Percentiles rank a stretch among this genome's conserved stretches.
Conservation (phyloP, 2,113 vertebrate genomes). For the Furnarius figulus region DNA sequence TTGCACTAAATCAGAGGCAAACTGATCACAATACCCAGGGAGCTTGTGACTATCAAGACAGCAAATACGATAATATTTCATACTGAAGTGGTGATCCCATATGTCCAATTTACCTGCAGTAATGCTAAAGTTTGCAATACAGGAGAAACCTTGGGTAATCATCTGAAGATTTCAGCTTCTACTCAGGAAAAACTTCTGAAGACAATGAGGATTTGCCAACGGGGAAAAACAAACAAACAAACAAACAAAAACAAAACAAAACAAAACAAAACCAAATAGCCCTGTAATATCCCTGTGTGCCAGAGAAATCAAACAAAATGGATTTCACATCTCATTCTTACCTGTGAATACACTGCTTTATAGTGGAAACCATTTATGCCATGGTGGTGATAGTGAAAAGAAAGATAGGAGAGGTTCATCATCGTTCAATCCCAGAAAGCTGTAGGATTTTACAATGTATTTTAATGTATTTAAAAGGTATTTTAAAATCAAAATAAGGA, state of each 20-base stretch:
- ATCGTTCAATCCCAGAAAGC: neutral
- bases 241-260: too few relatives aligned
- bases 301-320: neutral
- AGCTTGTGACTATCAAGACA: neutral
- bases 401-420: neutral
- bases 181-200: neutral
- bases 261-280: too few relatives aligned
- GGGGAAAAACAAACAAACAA: too few relatives aligned
- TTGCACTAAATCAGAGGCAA: neutral
- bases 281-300: neutral
- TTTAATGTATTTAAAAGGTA: neutral
- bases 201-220: neutral
- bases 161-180: neutral
- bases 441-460: neutral
- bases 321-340: neutral
- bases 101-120: neutral
- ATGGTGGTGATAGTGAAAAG: rapidly evolving
- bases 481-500: neutral
- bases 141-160: neutral
- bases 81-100: neutral
- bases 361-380: neutral
- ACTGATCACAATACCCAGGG: rapidly evolving
- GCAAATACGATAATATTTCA: rapidly evolving
- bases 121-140: neutral
- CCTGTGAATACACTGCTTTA: rapidly evolving